Conservation (phyloP, 1,140 invertebrate species). For the Drosophila sp. region DNA sequence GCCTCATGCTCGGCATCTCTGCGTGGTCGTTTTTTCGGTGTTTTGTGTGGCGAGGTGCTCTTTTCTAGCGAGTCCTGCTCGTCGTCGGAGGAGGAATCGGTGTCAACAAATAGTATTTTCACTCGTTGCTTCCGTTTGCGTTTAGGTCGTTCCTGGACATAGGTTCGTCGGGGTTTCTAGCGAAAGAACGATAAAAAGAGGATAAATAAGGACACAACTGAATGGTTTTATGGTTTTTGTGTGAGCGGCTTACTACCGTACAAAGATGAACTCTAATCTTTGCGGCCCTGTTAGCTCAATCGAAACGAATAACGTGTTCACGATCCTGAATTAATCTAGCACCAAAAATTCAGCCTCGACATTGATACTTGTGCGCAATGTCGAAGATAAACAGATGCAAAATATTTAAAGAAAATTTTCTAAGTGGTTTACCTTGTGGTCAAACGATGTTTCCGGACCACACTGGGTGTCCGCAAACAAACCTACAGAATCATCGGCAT, state of each 20-base stretch:
- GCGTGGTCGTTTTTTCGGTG: constrained; percentile 42
- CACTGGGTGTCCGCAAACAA: constrained; percentile 48
- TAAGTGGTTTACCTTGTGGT: constrained; percentile 50
- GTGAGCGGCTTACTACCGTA: constrained; percentile 73
- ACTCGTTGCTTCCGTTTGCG: constrained; percentile 67
- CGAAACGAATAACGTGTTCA: constrained; percentile 45
- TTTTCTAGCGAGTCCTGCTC: constrained; percentile 48
- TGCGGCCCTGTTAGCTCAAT: constrained; percentile 79
- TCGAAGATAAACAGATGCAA: constrained; percentile 16
- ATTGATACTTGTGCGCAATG: neutral
- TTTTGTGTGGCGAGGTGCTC: constrained; percentile 49
- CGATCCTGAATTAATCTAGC: constrained; percentile 57
- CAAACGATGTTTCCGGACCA: constrained; percentile 65
- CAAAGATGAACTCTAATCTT: constrained; percentile 73
- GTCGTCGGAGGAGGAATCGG: constrained; percentile 57
- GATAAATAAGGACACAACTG: neutral
- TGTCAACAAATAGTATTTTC: constrained; percentile 61
- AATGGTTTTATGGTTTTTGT: constrained; percentile 13
- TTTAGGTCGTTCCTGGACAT: constrained; percentile 60
- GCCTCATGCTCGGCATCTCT: constrained; percentile 52
- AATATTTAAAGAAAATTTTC: too few species aligned
- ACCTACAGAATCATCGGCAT: constrained; percentile 29
- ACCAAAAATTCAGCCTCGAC: constrained; percentile 5
- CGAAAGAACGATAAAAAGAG: neutral
- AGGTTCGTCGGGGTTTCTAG: constrained; percentile 67